Base-by-base conservation (phyloP, 2,888 invertebrate genomes). In the Thelaira solivaga region DNA sequence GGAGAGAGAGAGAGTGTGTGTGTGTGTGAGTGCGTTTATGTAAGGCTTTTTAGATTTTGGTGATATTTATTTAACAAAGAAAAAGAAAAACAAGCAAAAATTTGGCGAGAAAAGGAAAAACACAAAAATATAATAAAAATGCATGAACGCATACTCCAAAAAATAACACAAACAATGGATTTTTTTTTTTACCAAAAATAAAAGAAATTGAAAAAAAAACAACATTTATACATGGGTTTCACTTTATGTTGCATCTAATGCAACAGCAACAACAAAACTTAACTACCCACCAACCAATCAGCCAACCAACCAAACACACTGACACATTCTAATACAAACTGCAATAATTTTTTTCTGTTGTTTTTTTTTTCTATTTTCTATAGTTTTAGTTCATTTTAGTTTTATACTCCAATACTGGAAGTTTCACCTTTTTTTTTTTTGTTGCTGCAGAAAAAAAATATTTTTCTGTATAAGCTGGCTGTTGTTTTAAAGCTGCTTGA, bases 321-420 rank as follows among this genome's bases (percentile, higher is more conserved):
- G 36, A 64, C 49, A n/a, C n/a, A 64, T 57, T 53, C 68, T 43
- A 49, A 69, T 41, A 31, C 53, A 13, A 55, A 45, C 41, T 55
- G 62, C 53, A 45, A 18, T 36, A 7, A 20, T 7, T 36, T 57
- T 57, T 47, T 36, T 47, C 43, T 39, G 8, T 18, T 22, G 41
- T 29, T 18, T 13, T 16, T 7, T 24, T 8, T 29, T 41, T 39
- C 20, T 29, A 13, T 51, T n/a, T 31, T 36, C 20, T 16, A 36
- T 39, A 65, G 57, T 65, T 73, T 73, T 61, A 69, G 72, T 72
- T 72, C 67, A 47, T 76, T 76, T 69, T 62, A 67, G 67, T 59
- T 76, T 72, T 41, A 49, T 77, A 68, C 77, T 74, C 59, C 65
- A 78, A 39, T 69, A 69, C 73, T 78, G 78, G 69, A 78, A 74